Evolutionary conservation across 1,140 invertebrate genomes (phyloP), one percentile per base, ranked within the genome.

Genomic region (Anastrepha obliqua): DNA sequence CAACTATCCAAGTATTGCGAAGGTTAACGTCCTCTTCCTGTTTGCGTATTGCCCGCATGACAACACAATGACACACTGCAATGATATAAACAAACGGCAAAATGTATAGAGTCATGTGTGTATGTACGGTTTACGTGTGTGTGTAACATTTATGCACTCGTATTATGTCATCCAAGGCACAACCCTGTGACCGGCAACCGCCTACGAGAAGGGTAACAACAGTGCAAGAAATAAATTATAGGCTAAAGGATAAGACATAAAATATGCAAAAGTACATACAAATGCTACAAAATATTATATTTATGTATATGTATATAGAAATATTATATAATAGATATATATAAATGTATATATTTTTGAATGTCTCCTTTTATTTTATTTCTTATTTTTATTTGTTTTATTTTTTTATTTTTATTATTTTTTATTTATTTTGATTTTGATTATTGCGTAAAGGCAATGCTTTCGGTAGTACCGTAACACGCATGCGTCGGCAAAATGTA

Each of bases 21-120:
- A 81, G 74, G 51, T 55, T 55, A 81, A 81, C 55, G 74, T 81
- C 74, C 74, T 81, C 74, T 81, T 81, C 74, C 47, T 81, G 74
- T 81, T 81, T 51, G 74, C n/a, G 44, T 81, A 55, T 0, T 20
- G 17, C n/a, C 74, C 39, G 67, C 39, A 74, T 74, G 47, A 81
- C 47, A 55, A 81, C 74, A 55, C 44, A 20, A 20, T 51, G 47
- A 81, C 11, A 58, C 42, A 55, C 44, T 29, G 44, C 74, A 81
- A 81, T 55, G 51, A 55, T 11, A 55, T 11, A 55, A 55, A 2
- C 3, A 55, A 55, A 55, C 11, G 51, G 11, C 51, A 55, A 55
- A 55, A 55, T 55, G 11, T 55, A 55, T 55, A 11, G 6, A 55
- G 11, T 11, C 51, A 11, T 55, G 51, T 11, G 11, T 55, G 51